Evolutionary conservation across 2,797 vertebrate species (phyloP), one percentile per base, ranked within the genome.

Genomic region (Cynodonichthys magdalenae): DNA sequence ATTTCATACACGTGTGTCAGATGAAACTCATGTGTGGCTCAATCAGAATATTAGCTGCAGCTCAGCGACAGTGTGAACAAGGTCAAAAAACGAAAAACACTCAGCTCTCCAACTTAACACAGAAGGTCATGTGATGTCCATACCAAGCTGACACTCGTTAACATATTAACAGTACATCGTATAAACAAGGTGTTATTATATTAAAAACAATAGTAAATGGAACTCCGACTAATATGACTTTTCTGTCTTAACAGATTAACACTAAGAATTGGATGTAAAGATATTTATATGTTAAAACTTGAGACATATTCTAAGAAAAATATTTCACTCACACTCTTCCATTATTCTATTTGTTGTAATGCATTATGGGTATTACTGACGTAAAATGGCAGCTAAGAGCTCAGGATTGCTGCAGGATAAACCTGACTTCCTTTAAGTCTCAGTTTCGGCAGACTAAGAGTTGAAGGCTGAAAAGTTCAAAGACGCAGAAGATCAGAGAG

Each of bases 51-150:
- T 67, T 52, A 68, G 53, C 62, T 77, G 54, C 55, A 79, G 78
- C 72, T 84, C 79, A 90, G 85, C 73, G 24, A 81, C 69, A 86
- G 88, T 89, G 88, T 87, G 87, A 89, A 83, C 81, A 86, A 66
- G 69, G 86, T 86, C 83, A 63, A 58, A 53, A 74, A 63, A 74
- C 24, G n/a, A 34, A 34, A 34, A 34, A 29, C 63, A 71, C 64
- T 79, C 42, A 44, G 61, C 59, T 68, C 69, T 68, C 42, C 53
- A 74, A 53, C 11, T 31, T 63, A 72, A 75, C 59, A 77, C 57
- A 45, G 68, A 24, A 45, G 65, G 64, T 59, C 66, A 55, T 19
- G 48, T 74, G 58, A 62, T 50, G 55, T 62, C 76, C 69, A 66
- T 49, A 66, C 69, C 65, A 75, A 82, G 84, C 70, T 70, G 56